Evolutionary conservation across 2,888 invertebrate species (phyloP), one percentile per base, ranked within the genome.

Genomic region (Diogma glabrata): DNA sequence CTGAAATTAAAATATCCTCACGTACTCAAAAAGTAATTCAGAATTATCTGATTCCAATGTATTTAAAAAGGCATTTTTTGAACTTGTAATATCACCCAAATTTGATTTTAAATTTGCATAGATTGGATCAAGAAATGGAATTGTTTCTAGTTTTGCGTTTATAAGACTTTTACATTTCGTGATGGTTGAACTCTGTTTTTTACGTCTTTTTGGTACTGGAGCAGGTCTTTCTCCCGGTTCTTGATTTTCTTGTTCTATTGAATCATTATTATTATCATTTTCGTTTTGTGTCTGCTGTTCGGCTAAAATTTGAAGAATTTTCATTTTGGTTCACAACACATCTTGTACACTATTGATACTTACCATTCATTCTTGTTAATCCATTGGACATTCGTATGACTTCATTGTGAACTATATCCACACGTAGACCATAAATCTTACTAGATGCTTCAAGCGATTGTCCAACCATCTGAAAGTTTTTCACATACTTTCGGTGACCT

Each of bases 371-470:
- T 2, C 67, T 65, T 58, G 63, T 67, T 2, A 70, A 55, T 1
- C 81, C 84, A 1, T 81, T 79, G 1, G 82, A 81, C 71, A 92
- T 82, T 63, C 87, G 85, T 56, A 88, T 71, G 2, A 86, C 83
- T 63, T 89, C 87, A 40, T 80, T 75, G 65, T 92, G 84, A 9
- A 92, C 78, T 30, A 83, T 83, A 67, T 94, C 93, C 0, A 94
- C 93, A 53, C 92, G 76, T 54, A 84, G 79, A 0, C 88, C 84
- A 67, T 93, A 93, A 49, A 93, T 90, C 64, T 88, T 87, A 1
- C 89, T 81, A 8, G 91, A 87, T 0, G 91, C 91, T 66, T 93
- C 93, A 47, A 94, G 71, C 1, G 92, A 84, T 1, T 85, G 84
- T 47, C 89, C 86, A 2, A 88, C 91, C 10, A 88, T 81, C 76